Evolutionary conservation across 2,888 invertebrate species (phyloP), one percentile per base, ranked within the genome.

Genomic region (Meandrusa payeni): DNA sequence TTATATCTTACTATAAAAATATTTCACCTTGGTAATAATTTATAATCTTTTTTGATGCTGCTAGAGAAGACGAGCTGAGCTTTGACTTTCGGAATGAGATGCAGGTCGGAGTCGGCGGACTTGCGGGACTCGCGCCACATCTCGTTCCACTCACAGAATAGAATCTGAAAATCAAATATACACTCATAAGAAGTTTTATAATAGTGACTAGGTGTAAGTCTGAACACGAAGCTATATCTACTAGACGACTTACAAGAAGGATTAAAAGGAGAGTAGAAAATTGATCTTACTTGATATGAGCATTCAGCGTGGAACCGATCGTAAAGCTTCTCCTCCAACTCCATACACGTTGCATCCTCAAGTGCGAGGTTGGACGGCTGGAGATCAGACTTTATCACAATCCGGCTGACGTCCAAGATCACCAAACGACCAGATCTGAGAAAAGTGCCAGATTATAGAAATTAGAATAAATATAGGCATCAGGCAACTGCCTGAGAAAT

Each of bases 281-380:
- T n/a, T 15, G 2, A 22, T 22, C 33, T 33, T 44, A 93, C 89
- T 89, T 95, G 95, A 27, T 91, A 92, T 6, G 90, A 90, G 52
- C 93, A 90, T 48, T 91, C 92, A 1, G 94, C 87, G 48, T 93
- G 91, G 34, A 94, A 87, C 52, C 95, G 88, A 51, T 95, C 95
- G 59, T 95, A 96, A 4, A 95, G 79, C 32, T 93, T 89, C 64
- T 95, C 94, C 60, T 95, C 95, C 40, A 95, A 71, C 77, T 95
- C 95, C 91, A 94, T 94, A 59, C 93, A 92, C 0, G 95, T 95
- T 0, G 93, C 92, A 59, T 94, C 93, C 68, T 95, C 94, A 1
- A 93, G 73, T 5, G 91, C 89, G 34, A 91, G 76, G 49, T 91
- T 90, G 0, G 89, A 76, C 0, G 93, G 91, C 63, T 94, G 94